Evolutionary conservation across 2,113 vertebrate genomes (phyloP).

Genomic region (Lichenostomus cassidix): DNA sequence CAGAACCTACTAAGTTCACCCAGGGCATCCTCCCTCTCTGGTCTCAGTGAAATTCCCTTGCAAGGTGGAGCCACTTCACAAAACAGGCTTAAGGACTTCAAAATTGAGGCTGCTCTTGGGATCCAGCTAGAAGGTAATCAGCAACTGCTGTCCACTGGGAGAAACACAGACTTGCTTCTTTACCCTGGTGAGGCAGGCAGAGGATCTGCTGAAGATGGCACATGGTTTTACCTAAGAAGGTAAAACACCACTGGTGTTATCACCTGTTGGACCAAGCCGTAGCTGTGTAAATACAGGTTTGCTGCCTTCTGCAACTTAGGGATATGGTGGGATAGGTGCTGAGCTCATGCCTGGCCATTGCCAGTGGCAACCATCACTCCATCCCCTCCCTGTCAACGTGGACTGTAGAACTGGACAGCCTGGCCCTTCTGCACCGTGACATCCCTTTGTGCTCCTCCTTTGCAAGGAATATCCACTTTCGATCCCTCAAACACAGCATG

Average conservation of each 20-base stretch:
- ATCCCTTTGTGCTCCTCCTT: neutral
- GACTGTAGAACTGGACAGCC: neutral
- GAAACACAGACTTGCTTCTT: neutral
- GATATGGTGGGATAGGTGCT: neutral
- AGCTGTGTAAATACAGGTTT: neutral
- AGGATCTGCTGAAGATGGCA: neutral
- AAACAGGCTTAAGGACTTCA: neutral
- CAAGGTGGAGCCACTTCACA: neutral
- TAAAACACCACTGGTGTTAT: neutral
- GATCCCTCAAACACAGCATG: neutral
- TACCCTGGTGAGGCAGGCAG: neutral
- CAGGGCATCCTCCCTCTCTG: neutral
- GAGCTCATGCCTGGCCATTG: neutral
- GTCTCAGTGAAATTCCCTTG: neutral
- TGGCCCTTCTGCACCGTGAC: neutral
- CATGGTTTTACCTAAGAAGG: neutral
- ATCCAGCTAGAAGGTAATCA: neutral
- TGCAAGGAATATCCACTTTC: neutral
- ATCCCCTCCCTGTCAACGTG: rapidly evolving
- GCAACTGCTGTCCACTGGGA: neutral
- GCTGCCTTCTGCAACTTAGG: neutral
- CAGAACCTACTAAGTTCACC: neutral
- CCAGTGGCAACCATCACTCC: neutral
- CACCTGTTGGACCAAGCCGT: neutral
- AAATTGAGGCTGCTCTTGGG: neutral